phyloP scores from a whole-genome alignment of 1,140 invertebrate genomes.

The Trinorchestia longiramus region DNA sequence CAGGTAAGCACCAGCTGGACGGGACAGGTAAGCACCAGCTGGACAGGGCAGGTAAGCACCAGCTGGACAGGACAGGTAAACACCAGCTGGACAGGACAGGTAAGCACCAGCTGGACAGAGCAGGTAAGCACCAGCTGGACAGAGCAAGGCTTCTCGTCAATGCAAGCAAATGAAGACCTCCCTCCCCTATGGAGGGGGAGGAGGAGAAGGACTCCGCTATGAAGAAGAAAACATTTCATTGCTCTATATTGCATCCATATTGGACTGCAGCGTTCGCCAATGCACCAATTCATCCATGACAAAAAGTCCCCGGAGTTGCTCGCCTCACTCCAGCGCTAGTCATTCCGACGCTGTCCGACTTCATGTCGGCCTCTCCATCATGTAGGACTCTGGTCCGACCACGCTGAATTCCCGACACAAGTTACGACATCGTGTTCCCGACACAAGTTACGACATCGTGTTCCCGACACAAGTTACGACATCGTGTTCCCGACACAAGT shows the following conservation, averaged over 20 bases:
- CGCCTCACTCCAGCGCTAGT: constrained; percentile 26
- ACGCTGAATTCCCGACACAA: background rate
- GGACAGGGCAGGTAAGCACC: no score
- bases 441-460: background rate
- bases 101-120: no score
- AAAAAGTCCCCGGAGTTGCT: constrained; percentile 20
- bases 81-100: no score
- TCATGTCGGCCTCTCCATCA: constrained; percentile 27
- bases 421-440: background rate
- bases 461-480: background rate
- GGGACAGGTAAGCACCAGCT: no score
- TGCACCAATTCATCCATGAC: constrained; percentile 49
- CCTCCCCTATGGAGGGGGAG: background rate
- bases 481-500: no score
- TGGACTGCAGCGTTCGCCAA: background rate
- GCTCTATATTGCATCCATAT: constrained; percentile 14
- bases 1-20: no score
- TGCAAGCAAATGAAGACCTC: background rate
- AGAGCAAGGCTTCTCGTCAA: background rate
- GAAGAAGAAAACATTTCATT: constrained; percentile 33
- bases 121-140: no score
- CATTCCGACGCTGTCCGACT: constrained; percentile 37
- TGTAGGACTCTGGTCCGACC: background rate
- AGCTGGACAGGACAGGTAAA: no score
- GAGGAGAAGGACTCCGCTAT: background rate